These are phyloP conservation scores for Lagodon rhomboides DNA, from an alignment of 2,797 vertebrate genomes.

Conservation along the genomic window DNA sequence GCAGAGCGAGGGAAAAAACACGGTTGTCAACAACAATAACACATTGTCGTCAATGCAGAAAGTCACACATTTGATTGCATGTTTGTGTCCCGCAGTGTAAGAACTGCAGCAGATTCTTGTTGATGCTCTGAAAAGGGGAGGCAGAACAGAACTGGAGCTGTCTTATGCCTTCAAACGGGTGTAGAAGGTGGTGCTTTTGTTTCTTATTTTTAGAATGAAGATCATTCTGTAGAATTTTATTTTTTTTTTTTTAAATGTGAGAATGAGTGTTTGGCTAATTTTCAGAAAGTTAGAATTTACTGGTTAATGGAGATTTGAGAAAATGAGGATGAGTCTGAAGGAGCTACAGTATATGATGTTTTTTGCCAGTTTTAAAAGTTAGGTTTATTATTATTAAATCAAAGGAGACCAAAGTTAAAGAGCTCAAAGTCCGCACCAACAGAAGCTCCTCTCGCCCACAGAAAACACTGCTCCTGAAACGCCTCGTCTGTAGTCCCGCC, in stretches of 20 bases:
- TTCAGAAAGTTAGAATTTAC: not conserved
- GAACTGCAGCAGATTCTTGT: not conserved
- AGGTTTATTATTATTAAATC: not conserved
- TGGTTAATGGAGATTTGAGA: not conserved
- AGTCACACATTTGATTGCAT: not conserved
- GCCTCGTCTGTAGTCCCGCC: no score
- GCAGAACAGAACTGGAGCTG: not conserved
- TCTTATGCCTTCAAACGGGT: not conserved
- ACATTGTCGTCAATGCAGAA: not conserved
- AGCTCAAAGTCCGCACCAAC: no score
- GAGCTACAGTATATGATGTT: not conserved
- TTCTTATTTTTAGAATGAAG: not conserved
- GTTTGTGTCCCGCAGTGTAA: slow-evolving; percentile 14
- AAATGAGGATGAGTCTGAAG: not conserved
- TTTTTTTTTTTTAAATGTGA: no score
- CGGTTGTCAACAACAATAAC: slow-evolving; percentile 20
- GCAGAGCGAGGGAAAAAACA: not conserved
- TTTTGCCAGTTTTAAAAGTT: slow-evolving; percentile 15
- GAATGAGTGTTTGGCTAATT: not conserved
- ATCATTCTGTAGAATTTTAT: not conserved
- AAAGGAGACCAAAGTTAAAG: no score
- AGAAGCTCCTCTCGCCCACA: no score
- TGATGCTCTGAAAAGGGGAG: not conserved
- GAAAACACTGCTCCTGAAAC: no score
- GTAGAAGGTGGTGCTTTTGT: not conserved